Base-by-base conservation (phyloP, 2,888 invertebrate species). In the Epistrophe eligans region DNA sequence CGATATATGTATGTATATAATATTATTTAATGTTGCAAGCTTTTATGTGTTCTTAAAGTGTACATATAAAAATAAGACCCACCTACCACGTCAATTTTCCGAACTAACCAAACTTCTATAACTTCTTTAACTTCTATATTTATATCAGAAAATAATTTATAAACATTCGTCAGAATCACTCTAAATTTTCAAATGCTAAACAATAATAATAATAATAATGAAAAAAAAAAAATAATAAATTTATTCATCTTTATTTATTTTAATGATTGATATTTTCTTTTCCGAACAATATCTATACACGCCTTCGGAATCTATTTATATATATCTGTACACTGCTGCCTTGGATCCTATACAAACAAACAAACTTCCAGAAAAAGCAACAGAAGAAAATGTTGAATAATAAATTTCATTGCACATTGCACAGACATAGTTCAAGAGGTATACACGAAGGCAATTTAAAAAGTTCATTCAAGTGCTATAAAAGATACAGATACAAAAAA, bases 401-500 rank as follows among this genome's bases (percentile, higher is more conserved):
- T 38, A 58, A 35, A 35, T 55, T 32, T 13, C 35, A 58, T 11
- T 58, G 58, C 58, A 58, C 35, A 38, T 58, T 58, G 24, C 24
- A 24, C 35, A 58, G 8, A 52, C 13, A 24, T 24, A 52, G 24
- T 24, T 24, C 52, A 57, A 32, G 10, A n/a, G 32, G 24, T 24
- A 24, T 32, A 57, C 11, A 10, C 35, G 58, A 58, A 58, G 58
- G 58, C 58, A 58, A 58, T 58, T 35, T 58, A 17, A 58, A 58
- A 58, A 58, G 58, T 58, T 58, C 58, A 58, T 58, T 58, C 58
- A 58, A 58, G 58, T 58, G 17, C 35, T 58, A 17, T 10, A 6
- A 17, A 38, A 58, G 2, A 28, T 15, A 57, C 6, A 58, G n/a
- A 6, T 6, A 35, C 58, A 58, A 35, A 17, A 58, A 57, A 57